Percentiles rank a stretch among this genome's conserved stretches.
These are phyloP conservation scores for Hyla sarda DNA, from an alignment of 2,113 vertebrate genomes.

Conservation along the genomic window DNA sequence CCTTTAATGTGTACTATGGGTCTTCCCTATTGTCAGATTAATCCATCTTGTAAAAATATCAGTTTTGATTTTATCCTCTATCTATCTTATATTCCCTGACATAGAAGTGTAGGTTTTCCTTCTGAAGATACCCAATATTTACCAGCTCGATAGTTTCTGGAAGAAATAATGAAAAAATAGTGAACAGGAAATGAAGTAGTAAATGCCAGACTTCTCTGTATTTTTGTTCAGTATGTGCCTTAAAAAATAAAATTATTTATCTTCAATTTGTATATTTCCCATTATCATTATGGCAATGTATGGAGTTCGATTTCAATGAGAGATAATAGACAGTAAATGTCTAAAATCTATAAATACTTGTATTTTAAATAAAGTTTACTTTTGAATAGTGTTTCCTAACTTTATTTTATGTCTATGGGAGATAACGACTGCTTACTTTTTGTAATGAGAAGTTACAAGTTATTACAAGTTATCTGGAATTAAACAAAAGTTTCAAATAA, in stretches of 20 bases:
- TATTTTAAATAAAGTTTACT: slow-evolving; percentile 5
- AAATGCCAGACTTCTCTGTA: not conserved
- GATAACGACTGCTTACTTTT: too few relatives aligned
- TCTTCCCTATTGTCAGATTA: too few relatives aligned
- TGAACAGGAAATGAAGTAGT: not conserved
- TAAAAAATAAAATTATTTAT: not conserved
- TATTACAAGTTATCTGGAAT: too few relatives aligned
- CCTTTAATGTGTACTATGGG: not conserved
- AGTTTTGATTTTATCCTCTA: not conserved
- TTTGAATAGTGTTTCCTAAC: not conserved
- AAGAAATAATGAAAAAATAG: not conserved
- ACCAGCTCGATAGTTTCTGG: too few relatives aligned
- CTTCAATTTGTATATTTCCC: not conserved
- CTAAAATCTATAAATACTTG: not conserved
- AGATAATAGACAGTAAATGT: not conserved
- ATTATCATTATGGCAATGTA: not conserved
- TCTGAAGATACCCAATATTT: too few relatives aligned
- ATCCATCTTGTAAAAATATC: too few relatives aligned
- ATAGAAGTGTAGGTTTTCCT: too few relatives aligned
- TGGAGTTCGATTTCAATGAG: not conserved
- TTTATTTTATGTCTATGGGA: not conserved
- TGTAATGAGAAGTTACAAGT: too few relatives aligned
- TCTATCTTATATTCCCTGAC: too few relatives aligned
- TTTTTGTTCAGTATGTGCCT: not conserved
- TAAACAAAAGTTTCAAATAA: too few relatives aligned